phyloP scores from a whole-genome alignment of 1,140 invertebrate genomes.

The Caenorhabditis latens region DNA sequence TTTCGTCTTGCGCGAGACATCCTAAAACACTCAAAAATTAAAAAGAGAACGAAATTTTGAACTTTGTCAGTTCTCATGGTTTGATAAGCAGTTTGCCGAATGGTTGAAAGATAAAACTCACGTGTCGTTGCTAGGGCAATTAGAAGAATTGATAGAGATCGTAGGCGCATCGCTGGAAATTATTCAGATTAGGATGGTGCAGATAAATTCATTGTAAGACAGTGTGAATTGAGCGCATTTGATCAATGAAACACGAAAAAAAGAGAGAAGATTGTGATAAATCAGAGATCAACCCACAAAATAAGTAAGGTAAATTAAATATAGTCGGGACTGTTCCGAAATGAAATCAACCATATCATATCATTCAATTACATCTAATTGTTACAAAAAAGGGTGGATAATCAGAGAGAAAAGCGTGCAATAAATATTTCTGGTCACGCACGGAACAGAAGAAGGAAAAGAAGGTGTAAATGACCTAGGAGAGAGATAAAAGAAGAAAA shows the following conservation, averaged over 20 bases:
- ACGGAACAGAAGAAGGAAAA: not conserved
- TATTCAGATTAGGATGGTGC: not conserved
- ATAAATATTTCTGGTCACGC: not conserved
- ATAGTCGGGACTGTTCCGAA: too few species aligned
- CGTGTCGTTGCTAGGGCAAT: not conserved
- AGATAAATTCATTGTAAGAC: too few species aligned
- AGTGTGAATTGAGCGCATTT: too few species aligned
- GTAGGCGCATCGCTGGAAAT: conserved; percentile 41
- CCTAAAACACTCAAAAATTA: not conserved
- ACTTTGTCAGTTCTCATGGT: too few species aligned
- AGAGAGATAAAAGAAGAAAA: too few species aligned
- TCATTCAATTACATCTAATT: not conserved
- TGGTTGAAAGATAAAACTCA: not conserved
- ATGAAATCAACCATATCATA: too few species aligned
- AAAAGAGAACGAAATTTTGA: too few species aligned
- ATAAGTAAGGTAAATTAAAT: too few species aligned
- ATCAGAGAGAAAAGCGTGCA: not conserved
- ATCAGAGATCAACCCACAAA: not conserved
- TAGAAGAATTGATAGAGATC: not conserved
- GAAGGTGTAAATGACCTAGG: not conserved
- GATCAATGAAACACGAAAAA: too few species aligned
- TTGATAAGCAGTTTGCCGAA: too few species aligned
- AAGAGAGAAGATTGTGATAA: not conserved
- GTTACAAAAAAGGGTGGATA: not conserved
- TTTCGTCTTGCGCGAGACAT: conserved; percentile 35